Base-by-base conservation (phyloP, 2,797 vertebrate species). In the Rachycentron canadum region DNA sequence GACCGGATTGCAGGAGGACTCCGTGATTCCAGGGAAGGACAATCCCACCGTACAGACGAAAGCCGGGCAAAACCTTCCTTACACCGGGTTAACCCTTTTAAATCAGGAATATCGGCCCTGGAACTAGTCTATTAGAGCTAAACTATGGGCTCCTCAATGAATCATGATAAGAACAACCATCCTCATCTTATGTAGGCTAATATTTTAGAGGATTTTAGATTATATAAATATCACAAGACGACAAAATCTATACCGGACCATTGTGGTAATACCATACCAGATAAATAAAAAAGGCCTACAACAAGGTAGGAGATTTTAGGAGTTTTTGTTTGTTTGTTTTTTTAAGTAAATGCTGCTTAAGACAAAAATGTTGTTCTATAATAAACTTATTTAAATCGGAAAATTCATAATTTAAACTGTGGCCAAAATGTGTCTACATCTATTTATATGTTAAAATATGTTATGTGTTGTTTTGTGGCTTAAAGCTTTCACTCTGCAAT, bases 51-150 rank as follows among this genome's bases (percentile, higher is more conserved):
- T 28, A 11, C 91, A 90, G 74, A 92, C 76, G 67, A 77, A 81
- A 26, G 10, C 59, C 26, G 89, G 73, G 74, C 87, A 84, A 5
- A 85, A 58, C 69, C 86, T 89, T 45, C 65, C 89, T 43, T 93
- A 85, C 73, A 68, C 86, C 7, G 94, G 92, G 7, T 45, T 93
- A 25, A 86, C 87, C 1, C 77, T 83, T 77, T 79, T 93, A 76
- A 92, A 90, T 28, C 78, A 88, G 23, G 94, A 94, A 64, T 96
- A 96, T 82, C 90, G 95, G 61, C 95, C 95, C 16, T 96, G 95
- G 95, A 96, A 96, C 63, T 96, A 92, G 68, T 23, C 7, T 5
- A 7, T 3, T 10, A 9, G 43, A 61, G 17, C 60, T 30, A 4
- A 52, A 34, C 45, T 34, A 23, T 7, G 0, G 7, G 3, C 32